phyloP scores from a whole-genome alignment of 2,797 vertebrate genomes.

The Hypotaenidia philippensis region DNA sequence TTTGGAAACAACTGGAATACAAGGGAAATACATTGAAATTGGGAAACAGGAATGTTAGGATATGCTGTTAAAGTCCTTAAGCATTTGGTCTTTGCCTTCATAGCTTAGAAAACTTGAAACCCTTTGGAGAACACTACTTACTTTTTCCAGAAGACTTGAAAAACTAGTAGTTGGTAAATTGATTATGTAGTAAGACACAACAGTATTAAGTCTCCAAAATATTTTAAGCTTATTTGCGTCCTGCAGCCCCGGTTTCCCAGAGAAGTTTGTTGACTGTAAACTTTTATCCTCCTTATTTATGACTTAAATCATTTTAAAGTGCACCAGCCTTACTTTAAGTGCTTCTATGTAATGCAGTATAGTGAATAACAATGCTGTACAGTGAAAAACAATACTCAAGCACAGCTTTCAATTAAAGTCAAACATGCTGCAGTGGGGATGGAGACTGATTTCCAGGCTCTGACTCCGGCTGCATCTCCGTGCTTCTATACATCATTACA shows the following conservation, averaged over 20 bases:
- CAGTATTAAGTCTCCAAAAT: slow-evolving; percentile 39
- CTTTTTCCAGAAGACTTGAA: slow-evolving; percentile 62
- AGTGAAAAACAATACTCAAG: slow-evolving; percentile 69
- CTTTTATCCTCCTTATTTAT: slow-evolving; percentile 67
- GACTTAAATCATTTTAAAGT: slow-evolving; percentile 63
- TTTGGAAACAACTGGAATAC: slow-evolving; percentile 17
- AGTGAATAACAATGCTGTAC: slow-evolving; percentile 57
- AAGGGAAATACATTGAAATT: neutral
- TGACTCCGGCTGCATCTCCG: slow-evolving; percentile 48
- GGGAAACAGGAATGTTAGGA: neutral
- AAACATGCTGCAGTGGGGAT: slow-evolving; percentile 51
- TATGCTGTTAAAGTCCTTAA: slow-evolving; percentile 45
- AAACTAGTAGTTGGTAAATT: slow-evolving; percentile 56
- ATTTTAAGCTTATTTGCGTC: slow-evolving; percentile 38
- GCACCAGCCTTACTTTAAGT: slow-evolving; percentile 66
- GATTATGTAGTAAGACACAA: slow-evolving; percentile 44
- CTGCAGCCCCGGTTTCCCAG: slow-evolving; percentile 43
- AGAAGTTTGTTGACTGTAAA: slow-evolving; percentile 65
- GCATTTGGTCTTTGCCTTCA: slow-evolving; percentile 4
- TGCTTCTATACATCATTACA: slow-evolving; percentile 51
- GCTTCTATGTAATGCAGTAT: slow-evolving; percentile 59
- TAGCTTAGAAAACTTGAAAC: slow-evolving; percentile 36
- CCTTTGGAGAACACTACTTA: slow-evolving; percentile 23
- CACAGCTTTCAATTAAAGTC: slow-evolving; percentile 68
- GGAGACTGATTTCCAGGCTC: slow-evolving; percentile 60